Percentiles rank a stretch among this genome's conserved stretches.
These are phyloP conservation scores for Ophioderma brevispina DNA, from an alignment of 35 echinoderm and acorn worm genomes.

Conservation along the genomic window DNA sequence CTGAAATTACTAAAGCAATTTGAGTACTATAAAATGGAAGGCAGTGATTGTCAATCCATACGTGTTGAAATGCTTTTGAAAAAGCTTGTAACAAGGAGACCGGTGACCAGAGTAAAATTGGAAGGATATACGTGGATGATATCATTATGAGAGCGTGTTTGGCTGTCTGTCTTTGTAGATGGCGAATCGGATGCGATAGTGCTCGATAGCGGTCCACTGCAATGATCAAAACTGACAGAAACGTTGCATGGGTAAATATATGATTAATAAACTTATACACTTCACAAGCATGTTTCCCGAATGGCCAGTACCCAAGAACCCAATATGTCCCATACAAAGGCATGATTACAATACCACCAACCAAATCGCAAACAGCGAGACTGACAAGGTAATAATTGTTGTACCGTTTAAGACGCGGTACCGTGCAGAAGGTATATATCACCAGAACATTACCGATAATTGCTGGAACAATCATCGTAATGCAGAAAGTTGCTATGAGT, in stretches of 20 bases:
- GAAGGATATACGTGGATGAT: conserved; percentile 14
- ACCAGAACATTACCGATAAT: conserved; percentile 21
- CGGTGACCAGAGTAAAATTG: conserved; percentile 8
- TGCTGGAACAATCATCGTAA: too few relatives aligned
- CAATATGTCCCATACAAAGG: conserved; percentile 40
- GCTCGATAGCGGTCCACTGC: conserved; percentile 49
- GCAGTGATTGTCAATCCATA: background rate
- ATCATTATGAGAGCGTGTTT: conserved; percentile 26
- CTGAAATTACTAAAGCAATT: conserved; percentile 15
- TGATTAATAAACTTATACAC: conserved; percentile 40
- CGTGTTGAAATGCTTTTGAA: background rate
- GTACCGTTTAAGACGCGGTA: conserved; percentile 38
- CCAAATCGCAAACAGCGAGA: conserved; percentile 25
- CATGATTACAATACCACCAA: conserved; percentile 40
- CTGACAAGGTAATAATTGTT: conserved; percentile 51
- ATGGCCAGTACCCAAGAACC: conserved; percentile 39
- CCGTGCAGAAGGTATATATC: conserved; percentile 27
- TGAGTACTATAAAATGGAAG: background rate
- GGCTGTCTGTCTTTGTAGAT: conserved; percentile 24
- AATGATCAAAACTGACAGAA: conserved; percentile 38
- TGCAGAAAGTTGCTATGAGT: too few relatives aligned
- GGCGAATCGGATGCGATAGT: conserved; percentile 22
- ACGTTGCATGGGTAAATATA: conserved; percentile 40
- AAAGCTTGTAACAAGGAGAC: background rate
- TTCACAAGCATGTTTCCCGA: conserved; percentile 23